A percentile compares a stretch with the other conserved stretches of the same genome.
These are phyloP conservation scores for Planococcus citri DNA, from an alignment of 1,140 invertebrate species.

Conservation along the genomic window DNA sequence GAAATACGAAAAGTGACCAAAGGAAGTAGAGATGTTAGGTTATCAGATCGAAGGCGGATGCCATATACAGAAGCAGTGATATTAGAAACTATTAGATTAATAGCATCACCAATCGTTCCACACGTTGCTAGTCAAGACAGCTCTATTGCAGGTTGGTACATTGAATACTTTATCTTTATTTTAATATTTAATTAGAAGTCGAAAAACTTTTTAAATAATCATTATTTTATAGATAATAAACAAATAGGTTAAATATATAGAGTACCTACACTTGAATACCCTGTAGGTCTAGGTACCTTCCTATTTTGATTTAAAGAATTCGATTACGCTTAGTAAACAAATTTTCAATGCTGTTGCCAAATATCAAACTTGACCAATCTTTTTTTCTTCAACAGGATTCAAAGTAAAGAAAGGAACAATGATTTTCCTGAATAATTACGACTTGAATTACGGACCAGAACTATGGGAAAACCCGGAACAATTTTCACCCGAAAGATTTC, in stretches of 20 bases:
- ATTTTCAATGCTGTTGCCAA: too few species aligned
- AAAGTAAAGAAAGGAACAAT: slow-evolving; percentile 63
- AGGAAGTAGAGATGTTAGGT: slow-evolving; percentile 38
- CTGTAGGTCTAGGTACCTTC: too few species aligned
- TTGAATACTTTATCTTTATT: background rate
- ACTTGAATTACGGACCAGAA: slow-evolving; percentile 58
- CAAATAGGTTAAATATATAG: too few species aligned
- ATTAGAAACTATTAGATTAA: slow-evolving; percentile 60
- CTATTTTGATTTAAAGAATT: too few species aligned
- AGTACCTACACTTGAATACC: too few species aligned
- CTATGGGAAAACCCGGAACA: slow-evolving; percentile 58
- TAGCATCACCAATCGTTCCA: slow-evolving; percentile 79
- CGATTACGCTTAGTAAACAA: too few species aligned
- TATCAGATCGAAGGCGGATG: slow-evolving; percentile 53
- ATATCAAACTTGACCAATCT: too few species aligned
- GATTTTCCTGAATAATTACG: slow-evolving; percentile 78
- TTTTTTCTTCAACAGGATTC: slow-evolving; percentile 37
- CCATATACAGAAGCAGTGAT: slow-evolving; percentile 74
- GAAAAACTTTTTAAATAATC: too few species aligned
- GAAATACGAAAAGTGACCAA: slow-evolving; percentile 53
- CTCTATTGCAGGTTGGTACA: slow-evolving; percentile 24
- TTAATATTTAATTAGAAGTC: too few species aligned
- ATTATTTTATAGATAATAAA: too few species aligned
- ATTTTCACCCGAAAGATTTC: slow-evolving; percentile 61
- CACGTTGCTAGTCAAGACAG: slow-evolving; percentile 71